Evolutionary conservation across 2,797 vertebrate species (phyloP), one percentile per base, ranked within the genome.

Genomic region (Chelonia mydas): DNA sequence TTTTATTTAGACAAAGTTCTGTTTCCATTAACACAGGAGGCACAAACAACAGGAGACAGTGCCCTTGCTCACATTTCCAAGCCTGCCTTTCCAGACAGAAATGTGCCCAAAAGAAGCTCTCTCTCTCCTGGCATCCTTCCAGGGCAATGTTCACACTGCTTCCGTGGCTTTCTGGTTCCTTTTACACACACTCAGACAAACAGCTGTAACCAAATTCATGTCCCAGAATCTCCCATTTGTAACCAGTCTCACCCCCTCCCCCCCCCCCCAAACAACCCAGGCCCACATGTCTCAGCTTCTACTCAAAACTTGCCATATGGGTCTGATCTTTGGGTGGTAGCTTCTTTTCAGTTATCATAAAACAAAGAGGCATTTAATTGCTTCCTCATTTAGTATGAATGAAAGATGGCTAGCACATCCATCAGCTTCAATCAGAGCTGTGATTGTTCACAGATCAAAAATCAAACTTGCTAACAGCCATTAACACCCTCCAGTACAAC

Each of bases 401-500:
- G 45, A 45, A 86, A 91, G 79, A 49, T 72, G 78, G 13, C 19
- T 2, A 78, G 50, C 28, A 82, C 27, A 65, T 6, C 25, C 55
- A n/a, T 7, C 41, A 85, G 5, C 7, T 15, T 50, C 4, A 76
- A 50, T 33, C 82, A 84, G 19, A 28, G 80, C n/a, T 92, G 55
- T 41, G 55, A 54, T 49, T 28, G 6, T 68, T 15, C 45, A 55
- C 2, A 49, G 2, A 68, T 2, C 1, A 49, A 49, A 15, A 17
- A 1, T 0, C 49, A 55, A 59, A 74, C 21, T 16, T 88, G 11
- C 16, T 6, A 76, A 81, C 45, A 2, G 87, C 0, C 12, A 88
- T 37, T 23, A 78, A 33, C 9, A 10, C n/a, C 28, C 81, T 72
- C 6, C 13, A 65, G 13, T 31, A 65, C 59, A 17, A 3, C 19